Evolutionary conservation across 2,113 vertebrate genomes (phyloP), one percentile per base, ranked within the genome.

Genomic region (Syngnathus typhle): DNA sequence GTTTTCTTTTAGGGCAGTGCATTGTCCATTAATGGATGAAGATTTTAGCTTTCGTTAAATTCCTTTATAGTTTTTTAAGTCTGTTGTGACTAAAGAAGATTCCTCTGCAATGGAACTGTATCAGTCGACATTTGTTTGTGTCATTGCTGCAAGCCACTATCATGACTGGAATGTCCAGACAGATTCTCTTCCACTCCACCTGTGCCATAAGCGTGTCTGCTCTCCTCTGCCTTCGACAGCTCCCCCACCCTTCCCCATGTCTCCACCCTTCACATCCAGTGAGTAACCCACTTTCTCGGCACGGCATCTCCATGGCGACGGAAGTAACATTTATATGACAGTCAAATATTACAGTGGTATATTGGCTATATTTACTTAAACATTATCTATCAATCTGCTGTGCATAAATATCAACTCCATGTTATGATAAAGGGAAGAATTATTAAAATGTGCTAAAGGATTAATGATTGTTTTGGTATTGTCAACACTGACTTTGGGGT

Each of bases 161-260:
- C 73, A 70, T 73, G 81, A 73, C 82, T 73, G 47, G 41, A 71
- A 72, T 69, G 82, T 88, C 88, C 80, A 90, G 89, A 88, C 88
- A 71, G 76, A 85, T 89, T 89, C 68, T 72, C 82, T 88, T 90
- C 82, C 88, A 89, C 88, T 87, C 75, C 87, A 86, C 77, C 81
- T 87, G 79, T 83, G 85, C 78, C 82, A 76, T 41, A 58, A 74
- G 63, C 71, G 61, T 23, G 76, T 81, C 77, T 84, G 71, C 70
- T 49, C 36, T 74, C 46, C 27, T 11, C n/a, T 43, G n/a, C 60
- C 39, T 44, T 44, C 11, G 4, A 52, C 18, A 44, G n/a, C 60
- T 27, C 61, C 36, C 64, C 75, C 75, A 72, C 81, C 79, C 85
- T 62, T 43, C 41, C 63, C 6, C 58, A 51, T 0, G 54, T 65